Conservation (phyloP, 2,113 vertebrate species). For the Cettia cetti region DNA sequence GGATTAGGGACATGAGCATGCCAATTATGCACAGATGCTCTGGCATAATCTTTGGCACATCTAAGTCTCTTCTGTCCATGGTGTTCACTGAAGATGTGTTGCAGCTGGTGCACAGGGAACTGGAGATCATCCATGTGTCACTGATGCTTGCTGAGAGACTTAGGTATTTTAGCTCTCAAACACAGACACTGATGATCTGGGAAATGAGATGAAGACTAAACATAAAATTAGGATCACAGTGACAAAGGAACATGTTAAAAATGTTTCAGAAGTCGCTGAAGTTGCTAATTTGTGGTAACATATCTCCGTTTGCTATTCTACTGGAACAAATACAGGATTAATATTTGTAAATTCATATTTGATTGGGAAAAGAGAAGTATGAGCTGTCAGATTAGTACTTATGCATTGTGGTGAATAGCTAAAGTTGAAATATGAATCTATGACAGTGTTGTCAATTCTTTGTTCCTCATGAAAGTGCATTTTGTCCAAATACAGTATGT, state of each 20-base stretch:
- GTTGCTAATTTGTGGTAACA: background rate
- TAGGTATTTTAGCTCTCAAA: background rate
- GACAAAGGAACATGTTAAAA: background rate
- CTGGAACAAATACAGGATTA: background rate
- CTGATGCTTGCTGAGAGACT: background rate
- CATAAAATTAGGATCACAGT: background rate
- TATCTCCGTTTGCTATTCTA: background rate
- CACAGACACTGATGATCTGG: background rate
- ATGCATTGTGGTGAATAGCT: background rate
- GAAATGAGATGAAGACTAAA: background rate
- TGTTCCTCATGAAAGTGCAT: background rate
- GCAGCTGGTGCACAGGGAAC: background rate
- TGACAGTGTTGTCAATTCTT: background rate
- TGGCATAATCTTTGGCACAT: background rate
- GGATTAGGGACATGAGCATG: background rate
- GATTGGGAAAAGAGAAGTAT: background rate
- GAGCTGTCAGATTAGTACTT: background rate
- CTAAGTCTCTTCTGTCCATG: background rate
- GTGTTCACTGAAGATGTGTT: background rate
- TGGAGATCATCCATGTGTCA: background rate
- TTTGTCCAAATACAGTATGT: background rate
- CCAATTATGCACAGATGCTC: background rate
- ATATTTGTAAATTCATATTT: background rate
- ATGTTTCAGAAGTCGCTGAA: conserved; percentile 11
- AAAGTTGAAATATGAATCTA: background rate